A percentile compares a stretch with the other conserved stretches of the same genome.
Evolutionary conservation across 2,797 vertebrate species (phyloP).

Genomic region (Sebastes cheni): DNA sequence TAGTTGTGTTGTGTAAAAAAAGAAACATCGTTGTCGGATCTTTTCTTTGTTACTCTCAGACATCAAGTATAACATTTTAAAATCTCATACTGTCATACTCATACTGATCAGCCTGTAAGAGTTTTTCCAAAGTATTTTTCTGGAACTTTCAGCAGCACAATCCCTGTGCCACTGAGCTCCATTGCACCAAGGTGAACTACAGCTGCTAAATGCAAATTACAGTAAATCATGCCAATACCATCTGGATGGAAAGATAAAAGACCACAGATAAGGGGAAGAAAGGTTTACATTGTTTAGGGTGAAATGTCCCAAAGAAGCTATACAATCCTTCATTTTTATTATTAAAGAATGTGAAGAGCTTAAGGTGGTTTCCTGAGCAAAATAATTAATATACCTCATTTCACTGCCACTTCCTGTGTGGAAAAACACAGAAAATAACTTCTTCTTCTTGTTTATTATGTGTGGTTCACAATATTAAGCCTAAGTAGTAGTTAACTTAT

Average conservation of each 20-base stretch:
- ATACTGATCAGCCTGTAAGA: not conserved
- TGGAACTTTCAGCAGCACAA: not conserved
- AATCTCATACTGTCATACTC: no score
- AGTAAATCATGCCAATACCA: not conserved
- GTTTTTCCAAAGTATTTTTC: not conserved
- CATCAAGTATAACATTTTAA: not conserved
- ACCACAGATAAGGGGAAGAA: not conserved
- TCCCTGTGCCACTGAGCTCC: not conserved
- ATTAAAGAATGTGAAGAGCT: not conserved
- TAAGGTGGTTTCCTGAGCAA: not conserved
- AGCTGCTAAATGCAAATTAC: slow-evolving; percentile 10
- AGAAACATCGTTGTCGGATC: not conserved
- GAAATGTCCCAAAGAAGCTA: not conserved
- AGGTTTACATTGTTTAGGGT: not conserved
- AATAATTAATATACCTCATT: not conserved
- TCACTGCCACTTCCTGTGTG: not conserved
- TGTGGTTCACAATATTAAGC: not conserved
- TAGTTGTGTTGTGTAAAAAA: not conserved
- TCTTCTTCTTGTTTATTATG: not conserved
- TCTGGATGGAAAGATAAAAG: not conserved
- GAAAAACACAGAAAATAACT: not conserved
- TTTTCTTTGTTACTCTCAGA: not conserved
- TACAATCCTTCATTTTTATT: not conserved
- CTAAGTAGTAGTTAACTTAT: not conserved
- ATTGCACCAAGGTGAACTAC: not conserved